These are phyloP conservation scores for Machimus rusticus DNA, from an alignment of 2,888 invertebrate species.

Conservation along the genomic window DNA sequence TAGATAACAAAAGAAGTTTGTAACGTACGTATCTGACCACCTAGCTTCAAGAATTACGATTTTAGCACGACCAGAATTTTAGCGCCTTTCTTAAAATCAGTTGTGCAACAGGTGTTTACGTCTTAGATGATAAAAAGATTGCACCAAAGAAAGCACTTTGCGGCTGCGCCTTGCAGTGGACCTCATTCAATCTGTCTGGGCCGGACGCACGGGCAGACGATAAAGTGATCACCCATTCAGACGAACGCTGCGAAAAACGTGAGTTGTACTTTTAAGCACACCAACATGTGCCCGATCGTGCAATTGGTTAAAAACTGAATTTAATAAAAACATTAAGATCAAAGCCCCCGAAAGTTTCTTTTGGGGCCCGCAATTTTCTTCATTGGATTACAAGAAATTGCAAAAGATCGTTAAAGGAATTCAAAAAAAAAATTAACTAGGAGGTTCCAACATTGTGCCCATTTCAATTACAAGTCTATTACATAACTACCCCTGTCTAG, in stretches of 20 bases:
- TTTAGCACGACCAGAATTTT: not conserved
- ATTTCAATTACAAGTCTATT: not conserved
- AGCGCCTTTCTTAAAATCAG: not conserved
- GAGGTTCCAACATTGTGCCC: slow-evolving; percentile 8
- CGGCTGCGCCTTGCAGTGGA: not conserved
- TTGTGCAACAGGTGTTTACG: not conserved
- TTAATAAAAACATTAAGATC: not conserved
- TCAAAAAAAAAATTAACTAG: not conserved
- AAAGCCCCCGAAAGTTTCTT: not conserved
- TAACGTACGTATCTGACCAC: not conserved
- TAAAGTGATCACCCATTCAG: not conserved
- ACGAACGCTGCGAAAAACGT: not conserved
- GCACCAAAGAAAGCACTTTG: not conserved
- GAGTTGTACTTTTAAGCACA: not conserved
- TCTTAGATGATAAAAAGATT: not conserved
- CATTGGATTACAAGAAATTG: not conserved
- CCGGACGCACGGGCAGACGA: not conserved
- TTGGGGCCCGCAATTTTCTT: not conserved
- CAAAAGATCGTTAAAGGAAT: not conserved
- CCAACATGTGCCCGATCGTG: not conserved
- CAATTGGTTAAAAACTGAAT: not conserved
- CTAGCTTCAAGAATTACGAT: not conserved
- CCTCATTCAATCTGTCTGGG: not conserved
- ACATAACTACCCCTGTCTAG: not conserved
- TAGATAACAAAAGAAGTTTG: not conserved